Evolutionary conservation across 2,888 invertebrate species (phyloP).

Genomic region (Ornithoptera alexandrae): DNA sequence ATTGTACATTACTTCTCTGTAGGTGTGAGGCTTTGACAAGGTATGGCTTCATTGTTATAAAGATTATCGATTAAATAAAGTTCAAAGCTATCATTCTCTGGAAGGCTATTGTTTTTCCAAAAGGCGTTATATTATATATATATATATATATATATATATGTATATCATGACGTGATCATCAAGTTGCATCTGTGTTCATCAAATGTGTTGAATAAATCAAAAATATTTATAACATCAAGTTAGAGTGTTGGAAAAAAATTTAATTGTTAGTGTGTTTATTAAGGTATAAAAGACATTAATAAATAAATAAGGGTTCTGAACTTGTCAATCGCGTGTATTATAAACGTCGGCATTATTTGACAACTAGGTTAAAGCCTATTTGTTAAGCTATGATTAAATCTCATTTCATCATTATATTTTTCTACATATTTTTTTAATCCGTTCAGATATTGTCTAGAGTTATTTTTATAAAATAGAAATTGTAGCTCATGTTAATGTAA

Average conservation of each 20-base stretch:
- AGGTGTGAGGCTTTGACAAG: neutral
- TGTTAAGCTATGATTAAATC: neutral
- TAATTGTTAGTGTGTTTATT: no score
- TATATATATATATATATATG: no score
- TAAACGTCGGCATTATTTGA: neutral
- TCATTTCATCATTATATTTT: neutral
- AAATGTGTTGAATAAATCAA: no score
- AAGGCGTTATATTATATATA: neutral
- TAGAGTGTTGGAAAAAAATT: no score
- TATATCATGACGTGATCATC: no score
- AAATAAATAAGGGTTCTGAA: neutral
- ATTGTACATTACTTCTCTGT: neutral
- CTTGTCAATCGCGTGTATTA: no score
- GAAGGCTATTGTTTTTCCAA: neutral
- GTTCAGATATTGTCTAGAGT: neutral
- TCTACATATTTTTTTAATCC: neutral
- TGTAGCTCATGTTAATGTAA: no score
- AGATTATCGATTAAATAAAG: slow-evolving; percentile 20
- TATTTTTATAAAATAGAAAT: neutral
- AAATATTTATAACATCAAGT: no score
- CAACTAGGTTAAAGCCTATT: neutral
- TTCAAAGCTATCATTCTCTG: neutral
- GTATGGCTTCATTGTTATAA: slow-evolving; percentile 22
- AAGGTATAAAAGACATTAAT: no score
- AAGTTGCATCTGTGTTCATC: no score